Conservation (phyloP, 2,888 invertebrate species). For the Balanococcus diminutus region DNA sequence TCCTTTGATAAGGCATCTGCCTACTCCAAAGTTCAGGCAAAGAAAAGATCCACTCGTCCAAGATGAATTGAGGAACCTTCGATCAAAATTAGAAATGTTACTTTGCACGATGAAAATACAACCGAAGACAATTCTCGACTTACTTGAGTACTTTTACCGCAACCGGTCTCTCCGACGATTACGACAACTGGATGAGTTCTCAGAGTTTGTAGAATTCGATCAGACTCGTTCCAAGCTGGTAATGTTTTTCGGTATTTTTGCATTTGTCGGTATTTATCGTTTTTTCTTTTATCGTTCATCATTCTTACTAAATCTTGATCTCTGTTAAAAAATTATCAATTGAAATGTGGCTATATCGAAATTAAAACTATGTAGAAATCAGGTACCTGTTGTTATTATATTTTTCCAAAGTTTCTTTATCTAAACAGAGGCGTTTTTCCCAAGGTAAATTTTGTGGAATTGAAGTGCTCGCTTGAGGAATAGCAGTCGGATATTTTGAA, state of each 20-base stretch:
- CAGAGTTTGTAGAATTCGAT: conserved; percentile 12
- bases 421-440: conserved; percentile 7
- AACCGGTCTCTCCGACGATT: conserved; percentile 85
- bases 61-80: conserved; percentile 82
- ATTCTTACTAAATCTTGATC: conserved; percentile 28
- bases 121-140: conserved; percentile 40
- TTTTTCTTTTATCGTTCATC: conserved; percentile 42
- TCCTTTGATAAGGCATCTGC: conserved; percentile 65
- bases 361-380: conserved; percentile 51
- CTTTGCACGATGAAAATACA: background rate
- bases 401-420: background rate
- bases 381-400: background rate
- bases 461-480: background rate
- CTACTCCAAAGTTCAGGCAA: conserved; percentile 73
- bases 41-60: conserved; percentile 81
- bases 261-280: conserved; percentile 28
- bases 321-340: background rate
- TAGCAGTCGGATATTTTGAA: background rate
- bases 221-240: conserved; percentile 41
- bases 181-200: conserved; percentile 67
- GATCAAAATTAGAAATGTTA: background rate
- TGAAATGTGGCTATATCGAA: conserved; percentile 58
- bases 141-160: conserved; percentile 92
- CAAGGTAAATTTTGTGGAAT: background rate
- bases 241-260: conserved; percentile 36